Evolutionary conservation across 2,113 vertebrate genomes (phyloP).

Genomic region (Mesocricetus auratus): DNA sequence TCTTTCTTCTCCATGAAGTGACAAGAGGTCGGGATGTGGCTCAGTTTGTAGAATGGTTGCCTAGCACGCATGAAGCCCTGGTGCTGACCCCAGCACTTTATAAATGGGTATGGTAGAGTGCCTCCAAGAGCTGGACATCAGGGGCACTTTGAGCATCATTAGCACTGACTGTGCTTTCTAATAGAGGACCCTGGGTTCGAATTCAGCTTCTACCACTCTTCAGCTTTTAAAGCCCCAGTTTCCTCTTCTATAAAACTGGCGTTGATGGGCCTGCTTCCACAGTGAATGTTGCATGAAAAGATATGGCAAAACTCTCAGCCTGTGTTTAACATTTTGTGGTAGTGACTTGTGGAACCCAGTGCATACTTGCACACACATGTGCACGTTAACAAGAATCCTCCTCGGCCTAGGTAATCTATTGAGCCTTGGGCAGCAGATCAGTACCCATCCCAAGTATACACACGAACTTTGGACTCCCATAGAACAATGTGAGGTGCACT

Average conservation of each 20-base stretch:
- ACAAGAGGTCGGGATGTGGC: background rate
- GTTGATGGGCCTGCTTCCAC: background rate
- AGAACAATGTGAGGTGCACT: too few species aligned
- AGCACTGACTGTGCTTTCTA: background rate
- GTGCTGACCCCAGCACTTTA: background rate
- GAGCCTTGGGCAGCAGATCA: too few species aligned
- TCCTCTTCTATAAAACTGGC: background rate
- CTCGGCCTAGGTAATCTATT: too few species aligned
- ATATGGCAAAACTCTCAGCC: background rate
- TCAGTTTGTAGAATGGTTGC: background rate
- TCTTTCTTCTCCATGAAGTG: background rate
- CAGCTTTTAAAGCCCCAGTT: background rate
- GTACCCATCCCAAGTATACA: too few species aligned
- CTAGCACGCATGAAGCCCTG: background rate
- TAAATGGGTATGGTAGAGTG: background rate
- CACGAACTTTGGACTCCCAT: too few species aligned
- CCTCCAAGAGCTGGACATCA: fast-evolving
- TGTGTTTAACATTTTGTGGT: background rate
- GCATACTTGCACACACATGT: background rate
- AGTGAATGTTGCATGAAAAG: background rate
- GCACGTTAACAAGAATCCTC: background rate
- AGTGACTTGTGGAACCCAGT: background rate
- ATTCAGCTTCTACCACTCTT: background rate
- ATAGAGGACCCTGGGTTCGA: background rate
- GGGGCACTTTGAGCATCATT: background rate